A percentile compares a stretch with the other conserved stretches of the same genome.
These are phyloP conservation scores for Penaeus indicus DNA, from an alignment of 1,140 invertebrate genomes.

Conservation along the genomic window DNA sequence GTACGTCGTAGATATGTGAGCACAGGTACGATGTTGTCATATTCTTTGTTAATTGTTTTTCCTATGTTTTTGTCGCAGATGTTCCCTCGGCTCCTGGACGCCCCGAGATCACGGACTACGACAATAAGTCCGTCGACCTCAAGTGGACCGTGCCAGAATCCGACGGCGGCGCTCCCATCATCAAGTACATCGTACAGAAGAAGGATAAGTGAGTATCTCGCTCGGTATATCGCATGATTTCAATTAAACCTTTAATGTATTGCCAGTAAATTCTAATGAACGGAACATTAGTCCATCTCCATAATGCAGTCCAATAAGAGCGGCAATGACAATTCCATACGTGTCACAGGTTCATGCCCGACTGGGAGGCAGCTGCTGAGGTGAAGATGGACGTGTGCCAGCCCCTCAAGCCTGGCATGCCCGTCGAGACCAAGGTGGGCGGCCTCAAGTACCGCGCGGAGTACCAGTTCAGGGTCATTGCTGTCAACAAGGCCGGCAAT, in stretches of 20 bases:
- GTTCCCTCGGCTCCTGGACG: slow-evolving; percentile 88
- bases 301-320: no score
- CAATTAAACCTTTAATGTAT: not conserved
- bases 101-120: slow-evolving; percentile 91
- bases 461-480: slow-evolving; percentile 95
- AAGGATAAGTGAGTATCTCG: slow-evolving; percentile 78
- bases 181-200: slow-evolving; percentile 98
- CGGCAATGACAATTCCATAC: not conserved
- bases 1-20: no score
- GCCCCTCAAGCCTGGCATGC: slow-evolving; percentile 72
- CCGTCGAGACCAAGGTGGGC: slow-evolving; percentile 83
- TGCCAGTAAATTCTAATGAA: not conserved
- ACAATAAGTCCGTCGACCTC: slow-evolving; percentile 92
- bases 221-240: not conserved
- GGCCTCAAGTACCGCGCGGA: slow-evolving; percentile 91
- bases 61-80: slow-evolving; percentile 72
- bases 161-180: slow-evolving; percentile 95
- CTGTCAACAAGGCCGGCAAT: slow-evolving; percentile 95
- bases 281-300: no score
- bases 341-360: slow-evolving; percentile 75
- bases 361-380: slow-evolving; percentile 80
- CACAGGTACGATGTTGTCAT: no score
- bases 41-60: not conserved
- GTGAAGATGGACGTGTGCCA: slow-evolving; percentile 61
- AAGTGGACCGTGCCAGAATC: slow-evolving; percentile 93